Percentiles rank a stretch among this genome's conserved stretches.
Conservation (phyloP, 2,888 invertebrate species). For the Latheticus oryzae region DNA sequence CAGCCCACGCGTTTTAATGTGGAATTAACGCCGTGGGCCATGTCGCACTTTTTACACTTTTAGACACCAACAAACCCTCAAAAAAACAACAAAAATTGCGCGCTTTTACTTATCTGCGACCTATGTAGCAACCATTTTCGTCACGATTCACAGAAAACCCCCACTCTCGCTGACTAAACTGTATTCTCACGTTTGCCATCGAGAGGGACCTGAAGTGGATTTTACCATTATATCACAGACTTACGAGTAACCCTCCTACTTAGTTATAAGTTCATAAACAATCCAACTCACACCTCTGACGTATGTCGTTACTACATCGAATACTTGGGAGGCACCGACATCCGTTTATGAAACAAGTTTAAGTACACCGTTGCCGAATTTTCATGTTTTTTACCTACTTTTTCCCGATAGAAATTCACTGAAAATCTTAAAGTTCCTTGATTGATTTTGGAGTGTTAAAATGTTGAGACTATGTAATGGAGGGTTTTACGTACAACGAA, state of each 20-base stretch:
- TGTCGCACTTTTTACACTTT: conserved; percentile 53
- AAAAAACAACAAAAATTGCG: conserved; percentile 60
- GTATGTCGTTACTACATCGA: conserved; percentile 66
- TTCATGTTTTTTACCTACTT: conserved; percentile 50
- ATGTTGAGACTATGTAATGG: neutral
- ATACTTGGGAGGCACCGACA: conserved; percentile 69
- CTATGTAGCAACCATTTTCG: conserved; percentile 70
- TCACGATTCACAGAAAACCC: conserved; percentile 67
- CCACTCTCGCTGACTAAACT: conserved; percentile 68
- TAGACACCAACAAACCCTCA: conserved; percentile 52
- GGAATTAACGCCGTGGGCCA: conserved; percentile 72
- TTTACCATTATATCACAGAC: too few relatives aligned
- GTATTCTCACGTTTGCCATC: conserved; percentile 77
- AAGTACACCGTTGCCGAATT: conserved; percentile 70
- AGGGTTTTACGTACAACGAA: too few relatives aligned
- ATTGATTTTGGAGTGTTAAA: neutral
- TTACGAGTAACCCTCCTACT: too few relatives aligned
- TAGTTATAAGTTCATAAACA: too few relatives aligned
- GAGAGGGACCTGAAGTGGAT: conserved; percentile 68
- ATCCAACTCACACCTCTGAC: conserved; percentile 50
- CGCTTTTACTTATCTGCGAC: conserved; percentile 65
- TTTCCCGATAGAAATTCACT: too few relatives aligned
- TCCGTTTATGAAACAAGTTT: conserved; percentile 81
- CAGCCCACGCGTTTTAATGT: conserved; percentile 67
- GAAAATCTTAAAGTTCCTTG: neutral